phyloP scores from a whole-genome alignment of 2,888 invertebrate genomes.

The Volucella inflata region DNA sequence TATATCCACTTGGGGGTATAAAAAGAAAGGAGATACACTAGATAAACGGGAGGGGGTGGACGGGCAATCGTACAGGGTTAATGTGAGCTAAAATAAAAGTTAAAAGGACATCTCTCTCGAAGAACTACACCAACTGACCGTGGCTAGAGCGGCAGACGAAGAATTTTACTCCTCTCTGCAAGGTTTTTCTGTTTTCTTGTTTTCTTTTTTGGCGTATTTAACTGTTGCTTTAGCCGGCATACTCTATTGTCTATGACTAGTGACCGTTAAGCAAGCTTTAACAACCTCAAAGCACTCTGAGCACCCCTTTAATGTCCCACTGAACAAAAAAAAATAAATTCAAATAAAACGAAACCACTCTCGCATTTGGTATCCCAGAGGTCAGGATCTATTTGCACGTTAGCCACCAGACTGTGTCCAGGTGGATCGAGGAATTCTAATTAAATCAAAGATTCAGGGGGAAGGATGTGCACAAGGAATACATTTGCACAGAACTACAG shows the following conservation, averaged over 20 bases:
- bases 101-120: constrained; percentile 1
- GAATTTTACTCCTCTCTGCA: no score
- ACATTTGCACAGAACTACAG: no score
- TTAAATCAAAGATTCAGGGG: constrained; percentile 42
- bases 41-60: neutral
- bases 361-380: constrained; percentile 1
- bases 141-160: neutral
- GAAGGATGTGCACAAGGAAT: no score
- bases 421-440: constrained; percentile 54
- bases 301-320: constrained; percentile 37
- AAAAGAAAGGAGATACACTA: no score
- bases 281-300: constrained; percentile 21
- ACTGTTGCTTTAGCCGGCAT: constrained; percentile 24
- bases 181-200: no score
- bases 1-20: constrained; percentile 44
- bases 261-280: constrained; percentile 58
- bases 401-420: constrained; percentile 21
- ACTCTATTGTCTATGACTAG: constrained; percentile 17
- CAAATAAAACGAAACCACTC: constrained; percentile 7
- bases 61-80: neutral
- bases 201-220: neutral
- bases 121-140: neutral
- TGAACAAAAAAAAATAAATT: neutral
- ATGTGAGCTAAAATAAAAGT: neutral
- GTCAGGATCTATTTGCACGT: constrained; percentile 40